Evolutionary conservation across 2,888 invertebrate genomes (phyloP).

Genomic region (Melikaiella ostensackeni): DNA sequence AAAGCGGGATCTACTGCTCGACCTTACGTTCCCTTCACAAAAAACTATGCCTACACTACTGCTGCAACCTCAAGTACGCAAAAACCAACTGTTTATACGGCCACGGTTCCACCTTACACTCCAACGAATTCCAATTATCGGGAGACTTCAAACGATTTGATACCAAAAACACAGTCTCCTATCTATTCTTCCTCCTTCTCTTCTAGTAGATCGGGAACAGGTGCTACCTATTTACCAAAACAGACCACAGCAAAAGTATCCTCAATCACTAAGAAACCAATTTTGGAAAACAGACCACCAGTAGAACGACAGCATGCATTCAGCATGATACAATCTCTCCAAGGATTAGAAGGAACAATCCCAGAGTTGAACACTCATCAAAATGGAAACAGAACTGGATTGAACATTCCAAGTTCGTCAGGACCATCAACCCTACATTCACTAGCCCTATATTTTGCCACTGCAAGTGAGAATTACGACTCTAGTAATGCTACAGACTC

Average conservation of each 20-base stretch:
- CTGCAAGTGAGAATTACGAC: constrained; percentile 78
- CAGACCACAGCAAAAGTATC: constrained; percentile 58
- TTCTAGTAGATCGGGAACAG: constrained; percentile 53
- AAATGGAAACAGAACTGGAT: constrained; percentile 80
- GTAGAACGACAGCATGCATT: constrained; percentile 83
- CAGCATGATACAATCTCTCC: constrained; percentile 84
- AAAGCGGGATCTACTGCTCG: constrained; percentile 69
- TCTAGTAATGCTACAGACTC: constrained; percentile 71
- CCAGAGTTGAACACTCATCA: constrained; percentile 63
- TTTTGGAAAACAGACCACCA: constrained; percentile 66
- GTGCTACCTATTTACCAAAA: constrained; percentile 65
- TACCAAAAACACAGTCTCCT: constrained; percentile 54
- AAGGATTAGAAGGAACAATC: constrained; percentile 80
- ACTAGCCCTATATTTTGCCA: constrained; percentile 88
- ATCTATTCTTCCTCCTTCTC: constrained; percentile 52
- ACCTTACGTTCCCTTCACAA: constrained; percentile 74
- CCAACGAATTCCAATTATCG: constrained; percentile 70
- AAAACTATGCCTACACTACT: constrained; percentile 67
- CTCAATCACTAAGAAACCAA: constrained; percentile 55
- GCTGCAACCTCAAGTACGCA: constrained; percentile 54
- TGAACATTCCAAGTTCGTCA: constrained; percentile 85
- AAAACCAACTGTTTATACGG: constrained; percentile 54
- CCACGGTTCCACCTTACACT: constrained; percentile 62
- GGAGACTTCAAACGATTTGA: constrained; percentile 52
- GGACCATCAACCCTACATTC: constrained; percentile 89